A percentile compares a stretch with the other conserved stretches of the same genome.
Conservation (phyloP, 1,140 invertebrate genomes). For the Calliphora vicina region DNA sequence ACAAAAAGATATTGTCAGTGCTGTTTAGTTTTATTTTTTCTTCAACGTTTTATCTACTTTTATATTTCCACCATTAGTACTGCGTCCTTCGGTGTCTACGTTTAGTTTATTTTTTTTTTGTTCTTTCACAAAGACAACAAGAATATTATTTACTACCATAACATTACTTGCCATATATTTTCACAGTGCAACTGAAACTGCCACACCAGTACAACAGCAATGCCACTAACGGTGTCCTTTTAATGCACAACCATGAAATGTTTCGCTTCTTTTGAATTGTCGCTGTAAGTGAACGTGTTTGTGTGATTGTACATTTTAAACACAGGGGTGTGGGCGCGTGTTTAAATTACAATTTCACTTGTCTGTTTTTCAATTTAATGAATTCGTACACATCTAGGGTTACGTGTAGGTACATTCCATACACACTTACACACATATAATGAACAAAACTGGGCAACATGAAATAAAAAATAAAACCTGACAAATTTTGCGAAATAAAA, state of each 20-base stretch:
- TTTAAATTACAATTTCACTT: background rate
- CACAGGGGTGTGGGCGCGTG: background rate
- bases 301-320: background rate
- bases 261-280: background rate
- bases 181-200: background rate
- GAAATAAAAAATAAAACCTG: background rate
- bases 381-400: background rate
- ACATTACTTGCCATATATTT: background rate
- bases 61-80: background rate
- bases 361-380: background rate
- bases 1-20: background rate
- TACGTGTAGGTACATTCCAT: background rate
- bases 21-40: background rate
- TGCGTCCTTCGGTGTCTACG: background rate
- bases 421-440: too few species aligned
- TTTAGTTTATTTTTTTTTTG: background rate
- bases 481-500: background rate
- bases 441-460: background rate
- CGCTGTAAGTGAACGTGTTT: background rate
- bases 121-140: background rate
- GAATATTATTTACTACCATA: background rate
- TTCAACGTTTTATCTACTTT: background rate
- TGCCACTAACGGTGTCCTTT: too few species aligned
- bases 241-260: background rate
- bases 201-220: background rate